Conservation (phyloP, 30 jellyfish, hydroid and myxozoan species). For the Catostylus mosaicus region DNA sequence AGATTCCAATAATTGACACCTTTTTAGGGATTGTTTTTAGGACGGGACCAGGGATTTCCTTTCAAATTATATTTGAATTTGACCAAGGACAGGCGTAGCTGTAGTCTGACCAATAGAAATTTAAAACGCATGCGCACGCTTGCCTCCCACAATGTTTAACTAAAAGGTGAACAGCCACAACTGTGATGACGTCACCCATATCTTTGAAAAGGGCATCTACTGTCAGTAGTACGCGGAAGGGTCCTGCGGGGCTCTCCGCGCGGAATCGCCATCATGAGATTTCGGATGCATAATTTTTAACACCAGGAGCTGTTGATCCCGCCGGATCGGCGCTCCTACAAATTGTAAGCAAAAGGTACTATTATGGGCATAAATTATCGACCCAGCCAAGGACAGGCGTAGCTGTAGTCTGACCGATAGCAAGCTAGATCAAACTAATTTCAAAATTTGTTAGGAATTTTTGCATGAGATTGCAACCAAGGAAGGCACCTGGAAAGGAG, state of each 20-base stretch:
- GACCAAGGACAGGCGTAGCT: too few relatives aligned
- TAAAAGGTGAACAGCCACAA: neutral
- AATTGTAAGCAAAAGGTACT: neutral
- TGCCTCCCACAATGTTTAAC: neutral
- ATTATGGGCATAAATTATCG: too few relatives aligned
- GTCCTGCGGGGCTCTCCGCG: constrained; percentile 83
- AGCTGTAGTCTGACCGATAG: too few relatives aligned
- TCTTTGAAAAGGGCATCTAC: constrained; percentile 98
- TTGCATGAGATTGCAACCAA: too few relatives aligned
- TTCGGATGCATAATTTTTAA: constrained; percentile 97
- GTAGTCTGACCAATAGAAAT: too few relatives aligned
- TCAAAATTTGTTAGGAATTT: too few relatives aligned
- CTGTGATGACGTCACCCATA: neutral
- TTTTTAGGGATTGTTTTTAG: too few relatives aligned
- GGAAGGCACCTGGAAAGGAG: too few relatives aligned
- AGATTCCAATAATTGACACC: too few relatives aligned
- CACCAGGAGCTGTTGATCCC: constrained; percentile 81
- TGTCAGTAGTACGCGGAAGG: constrained; percentile 89
- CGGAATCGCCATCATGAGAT: constrained; percentile 99
- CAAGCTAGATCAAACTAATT: too few relatives aligned
- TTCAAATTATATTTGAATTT: too few relatives aligned
- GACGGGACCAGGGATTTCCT: too few relatives aligned
- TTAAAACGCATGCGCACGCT: constrained; percentile 33
- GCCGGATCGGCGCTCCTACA: constrained; percentile 69
- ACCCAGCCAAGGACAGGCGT: neutral